Conservation (phyloP, 2,888 invertebrate genomes). For the Synanthedon formicaeformis region DNA sequence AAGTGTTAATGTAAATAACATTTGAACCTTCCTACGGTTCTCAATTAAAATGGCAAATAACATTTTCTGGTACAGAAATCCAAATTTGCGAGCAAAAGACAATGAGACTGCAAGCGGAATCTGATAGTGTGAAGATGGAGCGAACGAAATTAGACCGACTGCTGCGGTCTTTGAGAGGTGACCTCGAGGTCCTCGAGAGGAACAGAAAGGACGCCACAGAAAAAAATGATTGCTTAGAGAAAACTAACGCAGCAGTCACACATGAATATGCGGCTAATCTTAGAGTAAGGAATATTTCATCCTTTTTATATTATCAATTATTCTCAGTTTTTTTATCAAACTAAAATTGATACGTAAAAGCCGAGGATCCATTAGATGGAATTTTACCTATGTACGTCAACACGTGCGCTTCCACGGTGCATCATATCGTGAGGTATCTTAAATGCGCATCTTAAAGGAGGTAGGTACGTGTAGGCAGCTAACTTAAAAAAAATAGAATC, state of each 20-base stretch:
- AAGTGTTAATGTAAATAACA: too few species aligned
- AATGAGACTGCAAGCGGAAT: constrained; percentile 74
- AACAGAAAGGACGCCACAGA: constrained; percentile 72
- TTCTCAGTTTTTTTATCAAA: too few species aligned
- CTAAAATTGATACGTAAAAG: too few species aligned
- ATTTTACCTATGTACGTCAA: too few species aligned
- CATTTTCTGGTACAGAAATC: constrained; percentile 32
- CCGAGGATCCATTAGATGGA: too few species aligned
- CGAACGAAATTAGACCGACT: constrained; percentile 69
- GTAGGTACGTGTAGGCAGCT: too few species aligned
- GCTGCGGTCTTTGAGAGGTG: constrained; percentile 72
- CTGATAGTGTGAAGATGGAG: constrained; percentile 69
- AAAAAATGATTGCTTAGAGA: constrained; percentile 68
- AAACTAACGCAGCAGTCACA: constrained; percentile 68
- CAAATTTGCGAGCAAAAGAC: constrained; percentile 81
- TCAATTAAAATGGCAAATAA: neutral
- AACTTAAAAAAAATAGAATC: neutral
- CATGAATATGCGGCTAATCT: constrained; percentile 68
- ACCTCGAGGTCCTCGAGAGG: constrained; percentile 70
- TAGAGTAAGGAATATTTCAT: constrained; percentile 27
- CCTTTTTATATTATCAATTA: neutral
- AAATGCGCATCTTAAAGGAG: too few species aligned
- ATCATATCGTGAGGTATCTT: too few species aligned
- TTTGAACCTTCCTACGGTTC: neutral
- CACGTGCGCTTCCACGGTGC: too few species aligned